Evolutionary conservation across 2,888 invertebrate species (phyloP).

Genomic region (Idaea straminata): DNA sequence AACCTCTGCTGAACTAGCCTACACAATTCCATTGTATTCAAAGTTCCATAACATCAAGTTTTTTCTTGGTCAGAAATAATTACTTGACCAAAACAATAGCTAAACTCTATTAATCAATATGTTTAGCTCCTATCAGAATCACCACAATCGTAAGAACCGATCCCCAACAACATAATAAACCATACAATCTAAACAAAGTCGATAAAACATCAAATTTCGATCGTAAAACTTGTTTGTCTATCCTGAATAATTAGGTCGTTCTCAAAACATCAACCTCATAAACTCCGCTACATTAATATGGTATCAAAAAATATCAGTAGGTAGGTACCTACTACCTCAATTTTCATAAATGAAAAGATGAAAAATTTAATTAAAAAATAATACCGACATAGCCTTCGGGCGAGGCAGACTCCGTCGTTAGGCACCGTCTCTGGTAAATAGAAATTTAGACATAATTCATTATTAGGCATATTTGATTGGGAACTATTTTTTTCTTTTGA

Average conservation of each 20-base stretch:
- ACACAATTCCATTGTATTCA: too few relatives aligned
- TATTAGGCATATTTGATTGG: background rate
- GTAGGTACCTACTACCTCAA: conserved; percentile 14
- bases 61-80: too few relatives aligned
- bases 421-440: background rate
- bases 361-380: conserved; percentile 53
- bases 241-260: conserved; percentile 22
- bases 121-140: background rate
- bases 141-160: background rate
- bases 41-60: too few relatives aligned
- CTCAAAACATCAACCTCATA: conserved; percentile 26
- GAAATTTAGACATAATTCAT: conserved; percentile 10
- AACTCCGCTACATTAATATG: conserved; percentile 35
- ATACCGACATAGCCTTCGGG: conserved; percentile 30
- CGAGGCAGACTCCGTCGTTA: background rate
- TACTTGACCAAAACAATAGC: too few relatives aligned
- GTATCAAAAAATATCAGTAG: conserved; percentile 42
- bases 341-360: conserved; percentile 42
- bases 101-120: too few relatives aligned
- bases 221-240: conserved; percentile 17
- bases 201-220: conserved; percentile 14
- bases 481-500: background rate
- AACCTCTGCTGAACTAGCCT: too few relatives aligned
- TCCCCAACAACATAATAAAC: conserved; percentile 9
- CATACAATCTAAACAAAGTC: conserved; percentile 15